phyloP scores from a whole-genome alignment of 1,140 invertebrate species.

The Zelostemma sp. region DNA sequence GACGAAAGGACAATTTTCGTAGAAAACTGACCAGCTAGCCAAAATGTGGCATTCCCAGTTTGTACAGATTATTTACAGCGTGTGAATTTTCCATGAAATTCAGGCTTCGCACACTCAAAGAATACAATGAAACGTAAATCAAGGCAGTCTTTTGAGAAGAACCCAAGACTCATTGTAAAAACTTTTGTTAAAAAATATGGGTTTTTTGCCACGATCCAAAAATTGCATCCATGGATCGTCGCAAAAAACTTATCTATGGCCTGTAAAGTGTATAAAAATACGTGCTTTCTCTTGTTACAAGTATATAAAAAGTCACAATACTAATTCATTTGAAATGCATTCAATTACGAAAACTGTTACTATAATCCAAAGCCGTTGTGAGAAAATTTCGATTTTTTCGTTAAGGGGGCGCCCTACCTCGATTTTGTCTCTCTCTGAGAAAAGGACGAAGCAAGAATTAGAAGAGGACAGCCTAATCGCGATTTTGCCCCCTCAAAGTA shows the following conservation, averaged over 20 bases:
- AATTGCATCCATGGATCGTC: neutral
- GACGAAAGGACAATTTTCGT: neutral
- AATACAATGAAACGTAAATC: too few species aligned
- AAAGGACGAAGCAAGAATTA: too few species aligned
- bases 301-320: neutral
- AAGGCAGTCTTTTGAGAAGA: neutral
- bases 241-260: neutral
- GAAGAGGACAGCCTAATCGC: too few species aligned
- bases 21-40: neutral
- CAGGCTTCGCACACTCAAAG: too few species aligned
- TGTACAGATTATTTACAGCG: neutral
- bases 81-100: too few species aligned
- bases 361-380: too few species aligned
- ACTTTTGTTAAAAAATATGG: neutral
- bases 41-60: neutral
- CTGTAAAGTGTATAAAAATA: constrained; percentile 1
- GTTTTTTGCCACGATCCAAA: neutral
- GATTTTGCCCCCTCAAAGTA: too few species aligned
- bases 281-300: neutral
- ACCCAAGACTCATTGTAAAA: neutral
- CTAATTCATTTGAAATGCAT: neutral
- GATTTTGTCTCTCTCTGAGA: too few species aligned
- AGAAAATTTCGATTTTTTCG: too few species aligned
- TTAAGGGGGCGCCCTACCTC: too few species aligned
- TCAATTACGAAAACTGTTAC: neutral